phyloP scores from a whole-genome alignment of 2,797 vertebrate species.

The Spinibarbus caldwelli region DNA sequence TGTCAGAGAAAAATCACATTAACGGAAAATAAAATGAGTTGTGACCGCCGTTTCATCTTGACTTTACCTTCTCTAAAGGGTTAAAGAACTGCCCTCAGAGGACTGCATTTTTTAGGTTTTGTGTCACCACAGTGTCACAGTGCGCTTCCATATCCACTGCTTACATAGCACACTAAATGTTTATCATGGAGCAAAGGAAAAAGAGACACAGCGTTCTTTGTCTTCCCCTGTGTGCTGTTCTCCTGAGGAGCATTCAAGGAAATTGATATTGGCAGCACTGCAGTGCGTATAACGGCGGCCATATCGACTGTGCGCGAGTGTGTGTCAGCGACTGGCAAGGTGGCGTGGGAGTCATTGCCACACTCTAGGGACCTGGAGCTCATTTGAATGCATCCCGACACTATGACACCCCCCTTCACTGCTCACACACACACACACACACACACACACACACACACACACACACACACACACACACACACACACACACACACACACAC shows the following conservation, averaged over 20 bases:
- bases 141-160: slow-evolving; percentile 1
- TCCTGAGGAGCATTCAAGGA: slow-evolving; percentile 76
- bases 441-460: slow-evolving; percentile 60
- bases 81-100: neutral
- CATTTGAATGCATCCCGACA: slow-evolving; percentile 71
- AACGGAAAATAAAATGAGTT: neutral
- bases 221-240: slow-evolving; percentile 50
- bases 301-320: slow-evolving; percentile 48
- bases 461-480: slow-evolving; percentile 62
- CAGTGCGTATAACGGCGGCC: slow-evolving; percentile 49
- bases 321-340: slow-evolving; percentile 69
- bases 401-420: slow-evolving; percentile 55
- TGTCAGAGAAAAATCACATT: neutral
- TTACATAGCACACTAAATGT: slow-evolving; percentile 56
- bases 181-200: slow-evolving; percentile 17
- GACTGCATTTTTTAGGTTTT: neutral
- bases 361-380: slow-evolving; percentile 75
- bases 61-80: slow-evolving; percentile 1
- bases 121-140: neutral
- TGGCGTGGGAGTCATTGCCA: slow-evolving; percentile 78
- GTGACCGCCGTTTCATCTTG: neutral
- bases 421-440: neutral
- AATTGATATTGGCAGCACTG: slow-evolving; percentile 76
- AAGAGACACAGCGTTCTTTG: slow-evolving; percentile 31
- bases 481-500: slow-evolving; percentile 59